A percentile compares a stretch with the other conserved stretches of the same genome.
Evolutionary conservation across 1,140 invertebrate genomes (phyloP).

Genomic region (Pentalonia nigronervosa): DNA sequence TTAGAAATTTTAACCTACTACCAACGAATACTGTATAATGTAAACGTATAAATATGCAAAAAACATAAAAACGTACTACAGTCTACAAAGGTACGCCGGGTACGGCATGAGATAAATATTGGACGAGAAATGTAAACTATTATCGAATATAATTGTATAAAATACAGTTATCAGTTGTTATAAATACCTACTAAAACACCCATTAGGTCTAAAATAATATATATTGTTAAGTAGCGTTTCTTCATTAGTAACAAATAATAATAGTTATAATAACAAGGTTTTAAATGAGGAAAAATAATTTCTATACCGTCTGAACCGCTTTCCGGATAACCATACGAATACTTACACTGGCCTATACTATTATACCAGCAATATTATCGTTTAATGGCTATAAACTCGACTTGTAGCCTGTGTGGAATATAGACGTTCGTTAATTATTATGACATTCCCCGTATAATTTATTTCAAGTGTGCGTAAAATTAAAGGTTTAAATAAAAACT

Average conservation of each 20-base stretch:
- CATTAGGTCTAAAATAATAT: background rate
- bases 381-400: background rate
- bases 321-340: background rate
- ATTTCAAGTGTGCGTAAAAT: background rate
- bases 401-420: background rate
- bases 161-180: constrained; percentile 1
- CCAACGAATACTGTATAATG: background rate
- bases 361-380: background rate
- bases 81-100: background rate
- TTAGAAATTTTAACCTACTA: background rate
- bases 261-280: background rate
- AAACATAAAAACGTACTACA: background rate
- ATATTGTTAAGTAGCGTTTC: background rate
- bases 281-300: background rate
- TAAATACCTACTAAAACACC: background rate
- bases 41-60: background rate
- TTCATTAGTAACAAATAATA: constrained; percentile 3
- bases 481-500: background rate
- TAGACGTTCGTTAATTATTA: background rate
- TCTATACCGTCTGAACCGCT: background rate
- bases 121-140: background rate
- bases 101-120: background rate
- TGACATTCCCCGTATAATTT: background rate
- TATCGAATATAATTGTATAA: background rate
- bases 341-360: background rate